These are phyloP conservation scores for Bombus cullumanus DNA, from an alignment of 1,140 invertebrate species.

Conservation along the genomic window DNA sequence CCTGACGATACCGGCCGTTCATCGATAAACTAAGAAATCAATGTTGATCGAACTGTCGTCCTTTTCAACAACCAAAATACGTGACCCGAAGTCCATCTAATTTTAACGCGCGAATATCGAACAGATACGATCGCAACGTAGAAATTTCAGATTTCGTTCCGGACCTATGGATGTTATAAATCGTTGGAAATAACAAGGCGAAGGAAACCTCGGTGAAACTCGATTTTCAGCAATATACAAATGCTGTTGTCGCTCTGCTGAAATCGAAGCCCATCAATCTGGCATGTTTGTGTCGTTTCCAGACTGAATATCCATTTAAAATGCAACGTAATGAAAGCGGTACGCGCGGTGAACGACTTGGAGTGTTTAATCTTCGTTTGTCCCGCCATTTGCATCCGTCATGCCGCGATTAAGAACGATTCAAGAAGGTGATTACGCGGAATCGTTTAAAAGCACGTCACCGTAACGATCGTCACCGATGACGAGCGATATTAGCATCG, in stretches of 20 bases:
- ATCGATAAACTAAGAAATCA: not conserved
- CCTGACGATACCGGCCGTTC: not conserved
- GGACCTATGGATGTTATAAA: not conserved
- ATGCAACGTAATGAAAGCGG: not conserved
- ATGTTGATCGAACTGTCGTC: not conserved
- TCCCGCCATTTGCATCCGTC: slow-evolving; percentile 7
- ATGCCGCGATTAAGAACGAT: slow-evolving; percentile 16
- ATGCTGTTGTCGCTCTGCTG: not conserved
- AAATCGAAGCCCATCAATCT: slow-evolving; percentile 23
- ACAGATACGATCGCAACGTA: not conserved
- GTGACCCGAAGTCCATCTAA: too few species aligned
- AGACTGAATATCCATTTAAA: not conserved
- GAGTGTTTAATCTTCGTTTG: slow-evolving; percentile 8
- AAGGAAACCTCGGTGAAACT: not conserved
- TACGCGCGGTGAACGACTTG: too few species aligned
- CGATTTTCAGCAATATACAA: not conserved
- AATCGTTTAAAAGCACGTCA: not conserved
- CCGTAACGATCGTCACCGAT: too few species aligned
- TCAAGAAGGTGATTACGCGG: not conserved
- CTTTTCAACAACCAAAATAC: too few species aligned
- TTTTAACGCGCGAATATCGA: not conserved
- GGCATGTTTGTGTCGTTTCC: not conserved
- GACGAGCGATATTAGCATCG: too few species aligned
- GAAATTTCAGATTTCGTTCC: not conserved
- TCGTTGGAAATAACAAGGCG: slow-evolving; percentile 1